phyloP scores from a whole-genome alignment of 2,113 vertebrate genomes.

The Lamprotornis superbus region DNA sequence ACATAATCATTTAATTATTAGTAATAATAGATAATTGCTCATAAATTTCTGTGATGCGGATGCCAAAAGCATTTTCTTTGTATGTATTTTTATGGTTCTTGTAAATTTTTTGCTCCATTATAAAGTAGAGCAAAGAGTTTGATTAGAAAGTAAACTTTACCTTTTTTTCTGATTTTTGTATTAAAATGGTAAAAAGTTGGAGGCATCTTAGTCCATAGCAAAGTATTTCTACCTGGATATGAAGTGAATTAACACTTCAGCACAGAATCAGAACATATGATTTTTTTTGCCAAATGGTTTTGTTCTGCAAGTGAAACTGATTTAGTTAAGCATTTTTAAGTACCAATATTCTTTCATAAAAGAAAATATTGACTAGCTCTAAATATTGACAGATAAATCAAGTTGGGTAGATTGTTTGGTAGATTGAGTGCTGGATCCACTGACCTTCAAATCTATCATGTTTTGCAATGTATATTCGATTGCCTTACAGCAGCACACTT shows the following conservation, averaged over 20 bases:
- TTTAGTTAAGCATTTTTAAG: not conserved
- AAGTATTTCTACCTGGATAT: not conserved
- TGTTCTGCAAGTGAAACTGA: not conserved
- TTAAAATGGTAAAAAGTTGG: not conserved
- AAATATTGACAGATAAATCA: slow-evolving; percentile 25
- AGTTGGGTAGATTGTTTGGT: not conserved
- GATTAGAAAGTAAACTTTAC: not conserved
- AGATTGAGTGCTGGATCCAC: not conserved
- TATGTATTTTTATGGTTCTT: not conserved
- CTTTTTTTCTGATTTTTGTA: not conserved
- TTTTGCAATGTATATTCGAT: not conserved
- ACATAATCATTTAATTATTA: not conserved
- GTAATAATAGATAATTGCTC: not conserved
- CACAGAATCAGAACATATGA: not conserved
- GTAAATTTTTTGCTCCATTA: not conserved
- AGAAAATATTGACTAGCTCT: not conserved
- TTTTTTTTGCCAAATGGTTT: not conserved
- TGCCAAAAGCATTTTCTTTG: not conserved
- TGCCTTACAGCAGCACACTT: not conserved
- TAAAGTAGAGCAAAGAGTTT: not conserved
- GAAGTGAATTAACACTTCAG: not conserved
- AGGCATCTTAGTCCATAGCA: not conserved
- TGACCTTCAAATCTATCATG: slow-evolving; percentile 27
- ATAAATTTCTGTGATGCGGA: not conserved
- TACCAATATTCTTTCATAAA: not conserved